Evolutionary conservation across 92 coral and sea anemone species (phyloP), one percentile per base, ranked within the genome.

Genomic region (Phenganax subtilis): DNA sequence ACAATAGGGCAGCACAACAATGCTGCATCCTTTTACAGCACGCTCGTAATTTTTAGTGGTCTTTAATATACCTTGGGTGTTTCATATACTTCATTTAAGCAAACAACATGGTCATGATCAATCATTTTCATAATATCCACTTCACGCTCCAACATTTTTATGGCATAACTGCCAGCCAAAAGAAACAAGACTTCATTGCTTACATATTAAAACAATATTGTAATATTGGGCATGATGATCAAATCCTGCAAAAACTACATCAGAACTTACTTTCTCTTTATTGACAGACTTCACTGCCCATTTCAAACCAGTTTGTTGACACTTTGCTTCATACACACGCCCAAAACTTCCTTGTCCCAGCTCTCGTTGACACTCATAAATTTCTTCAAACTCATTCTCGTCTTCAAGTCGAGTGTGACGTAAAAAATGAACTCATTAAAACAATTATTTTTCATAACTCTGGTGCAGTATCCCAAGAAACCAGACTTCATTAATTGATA

Each of bases 331-430:
- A 71, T 76, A 90, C 20, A 96, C 99, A 60, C 92, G 97, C 8
- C 99, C 99, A 85, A 96, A 96, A 88, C 97, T 96, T n/a, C 99
- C 99, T 82, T 81, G 86, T 17, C 99, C 99, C 54, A 96, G 86
- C 51, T 91, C 90, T 62, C 87, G 88, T 54, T 96, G 93, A 82
- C 90, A 96, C 65, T 92, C 99, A 72, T 96, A 96, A 16, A 93
- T 85, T 55, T 92, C 91, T 62, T 92, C 99, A 54, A 96, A 92
- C 85, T 96, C 96, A 12, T 87, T 89, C 76, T 94, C 98, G 62
- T 96, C 96, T 84, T 96, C 99, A 12, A 96, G 87, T 75, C 99
- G 84, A 14, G 97, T 92, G 81, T 96, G 99, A 16, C 90, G 93
- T 64, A 10, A 64, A 17, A 30, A 20, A 30, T 10, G 44, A 64